A percentile compares a stretch with the other conserved stretches of the same genome.
These are phyloP conservation scores for Solenodon paradoxus DNA, from an alignment of 2,113 vertebrate genomes.

Conservation along the genomic window DNA sequence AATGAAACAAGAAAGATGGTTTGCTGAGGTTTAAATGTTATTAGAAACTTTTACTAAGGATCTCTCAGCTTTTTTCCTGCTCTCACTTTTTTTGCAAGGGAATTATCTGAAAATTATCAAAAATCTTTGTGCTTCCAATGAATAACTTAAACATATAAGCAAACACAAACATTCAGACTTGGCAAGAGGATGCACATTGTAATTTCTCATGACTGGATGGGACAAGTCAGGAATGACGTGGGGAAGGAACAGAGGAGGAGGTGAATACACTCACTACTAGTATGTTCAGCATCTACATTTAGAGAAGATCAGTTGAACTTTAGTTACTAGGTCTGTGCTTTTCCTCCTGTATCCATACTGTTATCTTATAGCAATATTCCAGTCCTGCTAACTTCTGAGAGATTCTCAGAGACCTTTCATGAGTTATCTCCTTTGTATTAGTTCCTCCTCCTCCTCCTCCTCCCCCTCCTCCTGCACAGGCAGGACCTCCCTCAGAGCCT, in stretches of 20 bases:
- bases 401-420: not conserved
- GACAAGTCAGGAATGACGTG: not conserved
- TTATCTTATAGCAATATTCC: too few relatives aligned
- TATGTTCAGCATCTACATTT: not conserved
- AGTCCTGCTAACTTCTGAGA: not conserved
- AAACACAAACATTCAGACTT: not conserved
- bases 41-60: constrained; percentile 2
- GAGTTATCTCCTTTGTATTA: not conserved
- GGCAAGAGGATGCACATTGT: not conserved
- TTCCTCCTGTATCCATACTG: not conserved
- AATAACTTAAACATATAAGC: constrained; percentile 26
- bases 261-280: not conserved
- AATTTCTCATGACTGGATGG: not conserved
- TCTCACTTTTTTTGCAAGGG: not conserved
- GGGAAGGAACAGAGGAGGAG: not conserved
- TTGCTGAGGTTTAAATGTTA: constrained; percentile 18
- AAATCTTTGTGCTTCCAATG: constrained; percentile 40
- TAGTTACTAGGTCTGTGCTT: not conserved
- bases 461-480: not conserved
- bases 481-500: not conserved
- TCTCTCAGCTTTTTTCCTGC: not conserved
- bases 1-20: not conserved
- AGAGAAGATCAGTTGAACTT: not conserved
- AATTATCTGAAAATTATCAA: constrained; percentile 40
- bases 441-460: not conserved